Evolutionary conservation across 2,113 vertebrate species (phyloP).

Genomic region (Austrofundulus limnaeus): DNA sequence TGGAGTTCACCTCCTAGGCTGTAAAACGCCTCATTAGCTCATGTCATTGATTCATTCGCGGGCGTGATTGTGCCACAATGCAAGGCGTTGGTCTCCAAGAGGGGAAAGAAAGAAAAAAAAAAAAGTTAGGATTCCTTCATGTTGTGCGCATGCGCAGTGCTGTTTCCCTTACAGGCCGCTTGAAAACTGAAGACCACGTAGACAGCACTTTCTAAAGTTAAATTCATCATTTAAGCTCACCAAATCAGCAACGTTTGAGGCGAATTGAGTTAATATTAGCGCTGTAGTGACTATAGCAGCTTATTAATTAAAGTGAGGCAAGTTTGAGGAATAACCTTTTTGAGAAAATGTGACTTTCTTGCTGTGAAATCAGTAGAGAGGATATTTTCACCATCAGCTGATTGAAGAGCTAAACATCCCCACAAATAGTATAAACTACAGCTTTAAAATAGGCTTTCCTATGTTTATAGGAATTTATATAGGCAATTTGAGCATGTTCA

Average conservation of each 20-base stretch:
- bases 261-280: background rate
- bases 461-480: background rate
- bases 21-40: background rate
- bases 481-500: too few species aligned
- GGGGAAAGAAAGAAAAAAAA: constrained; percentile 47
- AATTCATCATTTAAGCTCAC: background rate
- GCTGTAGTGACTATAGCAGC: background rate
- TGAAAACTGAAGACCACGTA: constrained; percentile 52
- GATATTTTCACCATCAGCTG: constrained; percentile 26
- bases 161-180: constrained; percentile 23
- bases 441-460: constrained; percentile 4
- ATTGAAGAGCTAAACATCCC: constrained; percentile 4
- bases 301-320: background rate
- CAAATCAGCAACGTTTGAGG: background rate
- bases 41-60: constrained; percentile 66
- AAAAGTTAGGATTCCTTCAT: constrained; percentile 65
- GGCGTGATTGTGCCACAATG: constrained; percentile 68
- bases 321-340: background rate
- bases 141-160: constrained; percentile 62
- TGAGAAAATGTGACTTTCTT: background rate
- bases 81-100: constrained; percentile 75
- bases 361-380: constrained; percentile 15
- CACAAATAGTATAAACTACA: constrained; percentile 34
- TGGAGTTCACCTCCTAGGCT: background rate
- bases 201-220: background rate